Base-by-base conservation (phyloP, 2,113 vertebrate species). In the Sceloporus tristichus region DNA sequence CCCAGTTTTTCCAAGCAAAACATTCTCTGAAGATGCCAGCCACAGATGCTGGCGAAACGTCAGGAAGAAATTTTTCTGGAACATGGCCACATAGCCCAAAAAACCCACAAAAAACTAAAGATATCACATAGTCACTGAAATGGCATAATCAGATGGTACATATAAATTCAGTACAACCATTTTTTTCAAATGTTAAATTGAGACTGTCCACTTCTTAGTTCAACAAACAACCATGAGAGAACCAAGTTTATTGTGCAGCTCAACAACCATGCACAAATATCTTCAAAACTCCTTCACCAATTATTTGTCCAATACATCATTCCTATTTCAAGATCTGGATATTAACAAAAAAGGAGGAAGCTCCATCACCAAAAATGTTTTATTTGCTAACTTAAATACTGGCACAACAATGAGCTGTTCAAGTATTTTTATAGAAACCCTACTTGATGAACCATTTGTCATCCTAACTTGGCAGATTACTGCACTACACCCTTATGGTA, bases 121-220 rank as follows among this genome's bases (percentile, higher is more conserved):
- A 93, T 94, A 84, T 75, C 8, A 93, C 18, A 42, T 11, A 8
- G 93, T 92, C 48, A 92, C n/a, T 90, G 74, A 62, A 91, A 90
- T n/a, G 84, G 90, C 84, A 77, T 77, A 53, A 88, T 62, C 53
- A 59, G 23, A 29, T 19, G 84, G 86, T 53, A 7, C 53, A 56
- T 82, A 25, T 34, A 27, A 71, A 13, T 70, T 82, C 48, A 56
- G 10, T 71, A 53, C 34, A 76, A 85, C 29, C 48, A 34, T 53
- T 71, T 34, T 34, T 21, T 27, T 68, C 29, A 77, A 13, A 62
- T 2, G 8, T 29, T n/a, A 82, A 77, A 27, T 53, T n/a, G 23
- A 54, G 79, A 66, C 21, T 14, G 18, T 34, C 21, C 59, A 76
- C 2, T 29, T 38, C 53, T 76, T 62, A 54, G n/a, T 14, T 29